A percentile compares a stretch with the other conserved stretches of the same genome.
Evolutionary conservation across 2,113 vertebrate genomes (phyloP).

Genomic region (Chamaea fasciata): DNA sequence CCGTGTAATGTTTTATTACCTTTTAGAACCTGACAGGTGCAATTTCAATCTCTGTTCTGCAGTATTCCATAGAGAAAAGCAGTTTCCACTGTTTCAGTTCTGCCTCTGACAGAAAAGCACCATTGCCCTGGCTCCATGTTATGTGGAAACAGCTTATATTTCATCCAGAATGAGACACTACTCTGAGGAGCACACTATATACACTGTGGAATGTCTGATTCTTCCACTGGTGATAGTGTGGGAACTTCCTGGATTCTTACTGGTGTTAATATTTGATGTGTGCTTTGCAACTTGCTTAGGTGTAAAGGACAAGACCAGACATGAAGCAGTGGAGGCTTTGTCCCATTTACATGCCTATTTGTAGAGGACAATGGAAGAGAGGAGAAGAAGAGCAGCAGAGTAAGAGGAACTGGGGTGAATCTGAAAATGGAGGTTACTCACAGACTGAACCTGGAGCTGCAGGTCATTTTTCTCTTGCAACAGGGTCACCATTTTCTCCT

Average conservation of each 20-base stretch:
- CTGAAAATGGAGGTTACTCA: slow-evolving; percentile 30
- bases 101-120: neutral
- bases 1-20: neutral
- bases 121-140: neutral
- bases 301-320: neutral
- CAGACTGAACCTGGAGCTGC: slow-evolving; percentile 68
- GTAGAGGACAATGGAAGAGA: neutral
- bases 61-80: neutral
- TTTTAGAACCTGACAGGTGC: neutral
- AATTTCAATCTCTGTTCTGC: neutral
- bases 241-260: neutral
- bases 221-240: neutral
- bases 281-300: neutral
- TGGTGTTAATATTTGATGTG: neutral
- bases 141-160: neutral
- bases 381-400: neutral
- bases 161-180: neutral
- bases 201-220: neutral
- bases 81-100: neutral
- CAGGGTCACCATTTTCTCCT: slow-evolving; percentile 81
- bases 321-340: neutral
- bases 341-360: neutral
- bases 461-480: slow-evolving; percentile 86
- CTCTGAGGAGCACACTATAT: neutral
- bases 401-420: neutral